Percentiles rank a stretch among this genome's conserved stretches.
These are phyloP conservation scores for Acropternis orthonyx DNA, from an alignment of 2,797 vertebrate genomes.

Conservation along the genomic window DNA sequence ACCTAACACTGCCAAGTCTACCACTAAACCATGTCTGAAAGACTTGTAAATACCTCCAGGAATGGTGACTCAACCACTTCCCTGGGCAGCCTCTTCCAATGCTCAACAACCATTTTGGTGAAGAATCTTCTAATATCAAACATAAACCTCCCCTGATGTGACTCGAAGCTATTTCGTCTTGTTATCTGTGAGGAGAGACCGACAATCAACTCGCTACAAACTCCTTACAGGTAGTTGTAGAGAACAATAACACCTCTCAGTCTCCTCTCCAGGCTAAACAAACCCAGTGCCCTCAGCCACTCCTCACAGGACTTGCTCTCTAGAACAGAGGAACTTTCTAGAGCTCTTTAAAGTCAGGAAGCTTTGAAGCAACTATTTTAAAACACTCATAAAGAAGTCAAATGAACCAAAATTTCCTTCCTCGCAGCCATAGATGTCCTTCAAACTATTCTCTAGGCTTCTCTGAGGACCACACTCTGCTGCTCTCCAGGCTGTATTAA, in stretches of 20 bases:
- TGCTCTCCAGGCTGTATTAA: not conserved
- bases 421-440: not conserved
- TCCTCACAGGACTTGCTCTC: not conserved
- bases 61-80: not conserved
- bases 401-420: not conserved
- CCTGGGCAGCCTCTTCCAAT: not conserved
- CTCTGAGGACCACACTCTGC: not conserved
- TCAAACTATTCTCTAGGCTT: not conserved
- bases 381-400: not conserved
- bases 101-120: fast-evolving
- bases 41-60: not conserved
- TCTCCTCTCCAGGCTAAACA: not conserved
- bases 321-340: not conserved
- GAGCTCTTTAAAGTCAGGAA: not conserved
- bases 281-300: not conserved
- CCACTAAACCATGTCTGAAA: not conserved
- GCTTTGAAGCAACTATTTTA: not conserved
- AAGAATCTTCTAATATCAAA: not conserved
- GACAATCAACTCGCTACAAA: too few species aligned
- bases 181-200: not conserved
- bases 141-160: not conserved
- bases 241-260: not conserved
- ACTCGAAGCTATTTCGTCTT: not conserved
- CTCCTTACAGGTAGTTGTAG: not conserved
- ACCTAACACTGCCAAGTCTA: not conserved